Evolutionary conservation across 2,113 vertebrate genomes (phyloP), one percentile per base, ranked within the genome.

Genomic region (Cheilinus undulatus): DNA sequence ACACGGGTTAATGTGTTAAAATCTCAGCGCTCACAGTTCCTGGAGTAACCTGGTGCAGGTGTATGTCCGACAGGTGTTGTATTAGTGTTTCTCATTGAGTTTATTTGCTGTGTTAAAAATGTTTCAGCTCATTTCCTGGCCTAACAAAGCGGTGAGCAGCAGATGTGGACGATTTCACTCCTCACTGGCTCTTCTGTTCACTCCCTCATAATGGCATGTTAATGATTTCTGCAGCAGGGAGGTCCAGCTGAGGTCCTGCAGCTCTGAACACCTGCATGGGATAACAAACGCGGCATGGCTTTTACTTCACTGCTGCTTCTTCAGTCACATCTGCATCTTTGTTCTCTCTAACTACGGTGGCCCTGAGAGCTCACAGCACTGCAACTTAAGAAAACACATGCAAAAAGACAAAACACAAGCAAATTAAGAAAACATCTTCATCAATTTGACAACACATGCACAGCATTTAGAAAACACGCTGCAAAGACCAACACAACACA

Each of bases 131-230:
- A 50, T 32, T 73, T 57, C 57, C 19, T 32, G 10, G 4, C 23
- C 40, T 49, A 53, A 72, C 68, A 48, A 19, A 54, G 61, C 53
- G n/a, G 15, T 14, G 30, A 64, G 60, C 52, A 45, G 43, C 75
- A 67, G 76, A 66, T 46, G 53, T 38, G 2, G 40, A 26, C 54
- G 24, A 56, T 79, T 73, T 79, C 56, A 62, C 62, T 56, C 62
- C 38, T 67, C 30, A 17, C 30, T 67, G 57, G 46, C n/a, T 61
- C 53, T 61, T 42, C 19, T 40, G 30, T 30, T 72, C 13, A 2
- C 59, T 64, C 24, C 49, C 46, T 60, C 30, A 53, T 72, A 61
- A 78, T 72, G 38, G 54, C 40, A 61, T 38, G 53, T 69, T 73
- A 72, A 73, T 61, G 50, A 50, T 32, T 32, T 13, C 12, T 67